phyloP scores from a whole-genome alignment of 2,113 vertebrate species.

The Passer montanus region DNA sequence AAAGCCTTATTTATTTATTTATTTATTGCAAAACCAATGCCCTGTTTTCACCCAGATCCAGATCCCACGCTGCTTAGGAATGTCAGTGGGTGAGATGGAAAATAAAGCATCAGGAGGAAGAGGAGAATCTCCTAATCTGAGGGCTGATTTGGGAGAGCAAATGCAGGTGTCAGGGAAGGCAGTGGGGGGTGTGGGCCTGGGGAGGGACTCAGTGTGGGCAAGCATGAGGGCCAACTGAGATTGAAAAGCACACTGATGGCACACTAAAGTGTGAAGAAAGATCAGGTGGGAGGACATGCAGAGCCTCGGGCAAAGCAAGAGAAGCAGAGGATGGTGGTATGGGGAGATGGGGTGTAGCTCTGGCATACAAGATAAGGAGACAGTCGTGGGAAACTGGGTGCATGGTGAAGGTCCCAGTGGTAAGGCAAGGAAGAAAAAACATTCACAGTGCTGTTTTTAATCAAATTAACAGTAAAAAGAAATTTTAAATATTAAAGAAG shows the following conservation, averaged over 20 bases:
- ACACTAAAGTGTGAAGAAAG: background rate
- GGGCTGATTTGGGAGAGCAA: background rate
- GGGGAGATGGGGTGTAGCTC: rapidly evolving
- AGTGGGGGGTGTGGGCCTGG: too few relatives aligned
- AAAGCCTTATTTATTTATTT: background rate
- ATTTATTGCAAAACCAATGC: background rate
- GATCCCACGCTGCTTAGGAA: background rate
- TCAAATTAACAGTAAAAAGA: background rate
- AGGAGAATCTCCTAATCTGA: background rate
- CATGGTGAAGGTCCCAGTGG: background rate
- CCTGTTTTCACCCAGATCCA: background rate
- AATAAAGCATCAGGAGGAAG: background rate
- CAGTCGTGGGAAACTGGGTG: rapidly evolving
- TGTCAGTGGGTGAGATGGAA: background rate
- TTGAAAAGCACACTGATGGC: background rate
- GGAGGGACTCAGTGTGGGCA: background rate
- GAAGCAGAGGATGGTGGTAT: background rate
- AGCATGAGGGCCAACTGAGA: background rate
- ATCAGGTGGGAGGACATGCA: background rate
- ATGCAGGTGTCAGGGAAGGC: background rate
- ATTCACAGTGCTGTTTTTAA: background rate
- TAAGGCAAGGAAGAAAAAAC: background rate
- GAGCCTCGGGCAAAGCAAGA: rapidly evolving
- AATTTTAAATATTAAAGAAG: background rate
- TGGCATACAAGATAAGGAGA: background rate